Evolutionary conservation across 1,140 invertebrate species (phyloP).

Genomic region (Vollenhovia emeryi): DNA sequence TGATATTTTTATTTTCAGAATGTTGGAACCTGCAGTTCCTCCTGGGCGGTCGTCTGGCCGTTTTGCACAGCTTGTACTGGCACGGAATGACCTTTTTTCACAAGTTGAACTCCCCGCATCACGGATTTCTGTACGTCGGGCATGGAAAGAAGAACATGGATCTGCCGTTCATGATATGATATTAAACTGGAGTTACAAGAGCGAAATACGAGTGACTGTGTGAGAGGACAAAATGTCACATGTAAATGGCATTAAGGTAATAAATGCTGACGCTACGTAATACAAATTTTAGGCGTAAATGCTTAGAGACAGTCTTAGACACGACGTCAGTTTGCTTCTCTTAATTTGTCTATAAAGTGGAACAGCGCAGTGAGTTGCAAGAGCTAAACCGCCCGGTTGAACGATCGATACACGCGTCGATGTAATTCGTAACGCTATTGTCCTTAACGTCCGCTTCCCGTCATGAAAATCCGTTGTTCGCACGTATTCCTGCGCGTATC

Average conservation of each 20-base stretch:
- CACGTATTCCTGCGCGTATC: neutral
- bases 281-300: neutral
- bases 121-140: slow-evolving; percentile 90
- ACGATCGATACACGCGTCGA: slow-evolving; percentile 27
- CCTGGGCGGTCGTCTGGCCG: slow-evolving; percentile 85
- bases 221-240: neutral
- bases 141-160: slow-evolving; percentile 91
- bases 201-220: neutral
- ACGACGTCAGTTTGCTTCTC: neutral
- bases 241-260: neutral
- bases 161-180: slow-evolving; percentile 89
- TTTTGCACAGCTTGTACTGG: slow-evolving; percentile 90
- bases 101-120: slow-evolving; percentile 87
- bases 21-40: slow-evolving; percentile 89
- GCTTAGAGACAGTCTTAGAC: no score
- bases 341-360: neutral
- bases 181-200: no score
- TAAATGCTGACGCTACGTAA: neutral
- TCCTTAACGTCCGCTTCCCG: slow-evolving; percentile 30
- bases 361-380: neutral
- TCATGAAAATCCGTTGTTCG: slow-evolving; percentile 39
- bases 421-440: slow-evolving; percentile 15
- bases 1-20: slow-evolving; percentile 75
- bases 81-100: slow-evolving; percentile 91
- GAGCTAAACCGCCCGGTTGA: neutral